Evolutionary conservation across 2,797 vertebrate genomes (phyloP), one percentile per base, ranked within the genome.

Genomic region (Lagorchestes hirsutus): DNA sequence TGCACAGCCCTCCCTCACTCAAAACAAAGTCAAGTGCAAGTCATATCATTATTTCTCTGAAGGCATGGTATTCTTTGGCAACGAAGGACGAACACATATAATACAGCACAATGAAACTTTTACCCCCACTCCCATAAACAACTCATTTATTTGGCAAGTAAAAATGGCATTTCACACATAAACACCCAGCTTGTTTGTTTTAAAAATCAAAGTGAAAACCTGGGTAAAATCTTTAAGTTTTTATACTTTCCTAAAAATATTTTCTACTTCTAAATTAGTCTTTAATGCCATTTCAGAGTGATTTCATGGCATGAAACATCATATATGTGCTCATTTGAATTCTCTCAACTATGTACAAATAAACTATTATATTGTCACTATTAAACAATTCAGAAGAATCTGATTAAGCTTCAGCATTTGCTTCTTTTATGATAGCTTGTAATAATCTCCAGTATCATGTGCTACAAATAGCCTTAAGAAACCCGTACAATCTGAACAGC

Each of bases 361-460:
- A 54, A 56, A 50, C 28, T 57, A n/a, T 62, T 95, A 55, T 91
- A 90, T 50, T 93, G 91, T 93, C 22, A 16, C 57, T 90, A 50
- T 92, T 92, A 94, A 96, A 92, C 94, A 96, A 97, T 94, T 94
- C n/a, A 50, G 92, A 93, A 82, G 90, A 54, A 93, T 94, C 22
- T 96, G 40, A 91, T 55, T 97, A 46, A 92, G 13, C 57, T 90
- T 93, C 97, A 95, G 93, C 12, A 90, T 93, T 52, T 93, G 91
- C 92, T 11, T 90, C 87, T 87, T 96, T 92, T 52, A 56, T 96
- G 74, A 90, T n/a, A 57, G 2, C 28, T 9, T 52, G 27, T 55
- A n/a, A 18, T 95, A 8, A 52, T 28, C 40, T 62, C 95, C 46
- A 0, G 18, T 28, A 54, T 92, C n/a, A 67, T 93, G 13, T 34